Evolutionary conservation across 2,797 vertebrate genomes (phyloP), one percentile per base, ranked within the genome.

Genomic region (Kryptopterus vitreolus): DNA sequence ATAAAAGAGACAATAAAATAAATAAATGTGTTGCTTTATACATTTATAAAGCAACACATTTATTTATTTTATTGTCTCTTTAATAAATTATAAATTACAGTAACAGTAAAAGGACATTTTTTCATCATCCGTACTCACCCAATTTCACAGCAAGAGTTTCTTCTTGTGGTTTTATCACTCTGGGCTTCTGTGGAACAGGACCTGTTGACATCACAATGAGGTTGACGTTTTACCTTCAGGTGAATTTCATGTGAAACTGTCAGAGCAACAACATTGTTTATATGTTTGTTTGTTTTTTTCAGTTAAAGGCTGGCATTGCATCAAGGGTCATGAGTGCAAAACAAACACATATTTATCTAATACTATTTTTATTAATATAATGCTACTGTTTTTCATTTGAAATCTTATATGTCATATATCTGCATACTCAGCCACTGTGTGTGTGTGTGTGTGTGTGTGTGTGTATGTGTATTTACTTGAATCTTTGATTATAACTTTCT

Each of bases 101-200:
- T 10, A 43, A n/a, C 62, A 35, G 38, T 46, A 24, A 24, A 66
- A 24, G 35, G 4, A 66, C 0, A 24, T 46, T 46, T 66, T n/a
- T 22, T 46, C 65, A 69, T 24, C 43, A 69, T 5, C 5, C 16
- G 24, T 9, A 85, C 84, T 81, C 58, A 87, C 86, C 84, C 0
- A 85, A 50, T 43, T n/a, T 65, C 13, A 84, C 84, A 24, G 1
- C 2, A 35, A 16, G 18, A 10, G 8, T 66, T 33, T 72, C 82
- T 3, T 77, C 4, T 33, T 12, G 22, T n/a, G 86, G 86, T 26
- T 12, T 48, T 59, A 85, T 15, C 20, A 87, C 63, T 77, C 13
- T 20, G 35, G 86, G 86, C n/a, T 33, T 59, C 16, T 78, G 83
- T 61, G 61, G 55, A 63, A 62, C 61, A 79, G 68, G 3, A 74